Evolutionary conservation across 2,888 invertebrate species (phyloP), one percentile per base, ranked within the genome.

Genomic region (Cephus sareptanus): DNA sequence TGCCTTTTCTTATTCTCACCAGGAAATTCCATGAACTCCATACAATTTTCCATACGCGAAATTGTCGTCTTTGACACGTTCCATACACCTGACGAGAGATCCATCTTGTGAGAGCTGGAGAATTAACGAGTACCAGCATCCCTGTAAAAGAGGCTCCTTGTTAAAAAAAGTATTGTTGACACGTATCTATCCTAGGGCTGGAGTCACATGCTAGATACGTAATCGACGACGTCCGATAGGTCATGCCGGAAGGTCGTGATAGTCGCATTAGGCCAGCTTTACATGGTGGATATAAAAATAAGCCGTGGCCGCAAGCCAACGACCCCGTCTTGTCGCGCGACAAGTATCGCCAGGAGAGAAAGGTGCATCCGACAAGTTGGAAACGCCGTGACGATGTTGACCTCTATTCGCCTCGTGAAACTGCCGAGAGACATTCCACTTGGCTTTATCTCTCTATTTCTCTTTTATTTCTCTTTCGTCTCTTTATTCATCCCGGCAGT

Each of bases 351-450:
- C 77, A 76, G 79, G 79, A 79, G 81, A 83, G 84, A 82, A 83
- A 85, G 84, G 83, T 85, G 83, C 82, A 84, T 86, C 81, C 80
- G 79, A 82, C 81, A 81, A 56, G 76, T 81, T 77, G 79, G 82
- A 81, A 80, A 81, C 80, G 82, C 81, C 81, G 77, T 79, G 79
- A 75, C 77, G 77, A 74, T 79, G 80, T 80, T 85, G 85, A 85
- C 85, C 84, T 81, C 85, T 85, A 82, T 83, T 78, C 81, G 80
- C 84, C 79, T 81, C 83, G 81, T 82, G 82, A 81, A 84, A 83
- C 80, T 81, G 80, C 79, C 78, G 73, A 74, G 76, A 23, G 31
- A 30, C 23, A 33, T 73, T 69, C 37, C 23, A 12, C 73, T 56
- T 56, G 2, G 15, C 33, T 74, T 31, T 75, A 30, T 75, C 75